Conservation (phyloP, 2,113 vertebrate genomes). For the Platysternon megacephalum region DNA sequence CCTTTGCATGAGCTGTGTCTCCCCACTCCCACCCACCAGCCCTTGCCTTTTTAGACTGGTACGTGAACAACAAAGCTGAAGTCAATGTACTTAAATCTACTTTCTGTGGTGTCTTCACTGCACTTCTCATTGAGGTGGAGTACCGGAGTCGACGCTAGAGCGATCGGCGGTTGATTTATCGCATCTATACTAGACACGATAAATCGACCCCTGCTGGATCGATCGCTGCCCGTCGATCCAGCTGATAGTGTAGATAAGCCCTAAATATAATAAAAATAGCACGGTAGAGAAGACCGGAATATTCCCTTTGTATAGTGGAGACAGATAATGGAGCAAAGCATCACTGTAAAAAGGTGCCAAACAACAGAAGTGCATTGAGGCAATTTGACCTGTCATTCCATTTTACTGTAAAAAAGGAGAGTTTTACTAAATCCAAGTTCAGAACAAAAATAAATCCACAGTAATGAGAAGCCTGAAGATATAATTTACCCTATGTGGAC, state of each 20-base stretch:
- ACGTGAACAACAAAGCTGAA: too few relatives aligned
- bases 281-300: not conserved
- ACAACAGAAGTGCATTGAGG: not conserved
- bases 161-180: too few relatives aligned
- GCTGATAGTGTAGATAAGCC: too few relatives aligned
- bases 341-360: not conserved
- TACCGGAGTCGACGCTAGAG: too few relatives aligned
- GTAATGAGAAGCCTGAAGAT: not conserved
- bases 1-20: not conserved
- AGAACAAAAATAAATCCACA: not conserved
- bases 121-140: too few relatives aligned
- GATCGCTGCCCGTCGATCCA: too few relatives aligned
- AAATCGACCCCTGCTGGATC: too few relatives aligned
- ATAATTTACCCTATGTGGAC: not conserved
- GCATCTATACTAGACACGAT: too few relatives aligned
- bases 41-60: too few relatives aligned
- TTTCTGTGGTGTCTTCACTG: too few relatives aligned
- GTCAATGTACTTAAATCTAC: too few relatives aligned
- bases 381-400: not conserved
- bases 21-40: not conserved
- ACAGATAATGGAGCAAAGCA: not conserved
- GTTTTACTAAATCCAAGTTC: not conserved
- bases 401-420: accelerated
- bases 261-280: not conserved
- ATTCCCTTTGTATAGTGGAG: not conserved